These are phyloP conservation scores for Stomatorhinus walkeri DNA, from an alignment of 2,797 vertebrate genomes.

Conservation along the genomic window DNA sequence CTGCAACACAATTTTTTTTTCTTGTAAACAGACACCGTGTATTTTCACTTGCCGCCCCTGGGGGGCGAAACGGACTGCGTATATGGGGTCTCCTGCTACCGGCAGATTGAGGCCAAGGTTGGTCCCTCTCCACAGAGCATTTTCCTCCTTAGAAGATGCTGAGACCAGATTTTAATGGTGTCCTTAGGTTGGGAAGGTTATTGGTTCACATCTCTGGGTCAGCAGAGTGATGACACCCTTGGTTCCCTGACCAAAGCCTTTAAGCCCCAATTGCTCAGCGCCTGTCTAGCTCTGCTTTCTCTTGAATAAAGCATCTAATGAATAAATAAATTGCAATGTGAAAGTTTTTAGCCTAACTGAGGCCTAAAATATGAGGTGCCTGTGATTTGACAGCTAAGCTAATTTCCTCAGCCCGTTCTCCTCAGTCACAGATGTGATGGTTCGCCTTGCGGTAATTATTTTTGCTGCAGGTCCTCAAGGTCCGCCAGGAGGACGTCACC, in stretches of 20 bases:
- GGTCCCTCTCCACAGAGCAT: conserved; percentile 10
- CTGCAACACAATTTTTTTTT: neutral
- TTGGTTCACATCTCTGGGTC: neutral
- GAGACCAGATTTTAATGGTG: neutral
- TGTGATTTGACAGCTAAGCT: neutral
- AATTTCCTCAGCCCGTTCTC: too few species aligned
- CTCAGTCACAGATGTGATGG: conserved; percentile 1
- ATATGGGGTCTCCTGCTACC: conserved; percentile 91
- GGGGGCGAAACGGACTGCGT: conserved; percentile 73
- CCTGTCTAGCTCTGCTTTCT: neutral
- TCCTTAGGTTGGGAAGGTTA: neutral
- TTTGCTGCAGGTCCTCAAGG: conserved; percentile 75
- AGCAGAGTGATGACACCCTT: neutral
- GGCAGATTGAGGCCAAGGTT: conserved; percentile 97
- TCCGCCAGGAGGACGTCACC: conserved; percentile 89
- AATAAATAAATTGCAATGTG: neutral
- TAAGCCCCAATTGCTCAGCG: neutral
- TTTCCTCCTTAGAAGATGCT: neutral
- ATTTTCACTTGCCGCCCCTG: conserved; percentile 87
- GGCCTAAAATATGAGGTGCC: neutral
- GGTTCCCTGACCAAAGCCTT: neutral
- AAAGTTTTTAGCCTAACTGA: neutral
- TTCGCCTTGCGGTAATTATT: conserved; percentile 1
- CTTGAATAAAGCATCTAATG: neutral
- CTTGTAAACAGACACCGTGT: conserved; percentile 68